These are phyloP conservation scores for Xylophagus ater DNA, from an alignment of 2,888 invertebrate genomes.

Conservation along the genomic window DNA sequence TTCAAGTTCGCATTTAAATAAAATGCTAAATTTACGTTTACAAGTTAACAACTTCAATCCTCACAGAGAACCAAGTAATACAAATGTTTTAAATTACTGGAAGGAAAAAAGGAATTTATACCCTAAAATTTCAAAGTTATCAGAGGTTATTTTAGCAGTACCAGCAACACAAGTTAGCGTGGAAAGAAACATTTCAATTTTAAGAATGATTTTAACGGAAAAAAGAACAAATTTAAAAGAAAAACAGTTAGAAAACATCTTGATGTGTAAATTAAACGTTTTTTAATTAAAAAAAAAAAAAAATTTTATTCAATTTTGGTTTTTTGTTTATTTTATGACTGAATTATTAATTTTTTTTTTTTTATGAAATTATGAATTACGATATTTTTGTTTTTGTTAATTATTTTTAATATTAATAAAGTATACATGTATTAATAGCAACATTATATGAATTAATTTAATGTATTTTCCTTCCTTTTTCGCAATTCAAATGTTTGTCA, in stretches of 20 bases:
- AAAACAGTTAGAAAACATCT: too few relatives aligned
- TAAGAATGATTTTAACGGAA: too few relatives aligned
- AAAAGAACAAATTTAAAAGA: too few relatives aligned
- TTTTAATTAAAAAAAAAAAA: not conserved
- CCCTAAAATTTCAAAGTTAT: not conserved
- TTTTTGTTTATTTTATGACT: not conserved
- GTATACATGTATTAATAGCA: too few relatives aligned
- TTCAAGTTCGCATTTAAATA: not conserved
- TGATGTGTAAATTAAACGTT: not conserved
- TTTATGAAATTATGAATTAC: too few relatives aligned
- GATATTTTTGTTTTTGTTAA: too few relatives aligned
- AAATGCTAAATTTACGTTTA: not conserved
- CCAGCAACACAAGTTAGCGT: not conserved
- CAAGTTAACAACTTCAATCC: not conserved
- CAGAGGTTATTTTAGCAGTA: not conserved
- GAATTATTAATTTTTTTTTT: too few relatives aligned
- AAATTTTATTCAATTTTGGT: not conserved
- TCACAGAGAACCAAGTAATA: not conserved
- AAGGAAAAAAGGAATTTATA: not conserved
- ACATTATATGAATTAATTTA: too few relatives aligned
- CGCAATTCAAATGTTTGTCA: too few relatives aligned
- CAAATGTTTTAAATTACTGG: not conserved
- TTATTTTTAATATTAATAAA: too few relatives aligned
- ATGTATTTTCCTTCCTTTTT: too few relatives aligned
- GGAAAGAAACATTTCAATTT: not conserved